Evolutionary conservation across 2,113 vertebrate genomes (phyloP), one percentile per base, ranked within the genome.

Genomic region (Abramis brama): DNA sequence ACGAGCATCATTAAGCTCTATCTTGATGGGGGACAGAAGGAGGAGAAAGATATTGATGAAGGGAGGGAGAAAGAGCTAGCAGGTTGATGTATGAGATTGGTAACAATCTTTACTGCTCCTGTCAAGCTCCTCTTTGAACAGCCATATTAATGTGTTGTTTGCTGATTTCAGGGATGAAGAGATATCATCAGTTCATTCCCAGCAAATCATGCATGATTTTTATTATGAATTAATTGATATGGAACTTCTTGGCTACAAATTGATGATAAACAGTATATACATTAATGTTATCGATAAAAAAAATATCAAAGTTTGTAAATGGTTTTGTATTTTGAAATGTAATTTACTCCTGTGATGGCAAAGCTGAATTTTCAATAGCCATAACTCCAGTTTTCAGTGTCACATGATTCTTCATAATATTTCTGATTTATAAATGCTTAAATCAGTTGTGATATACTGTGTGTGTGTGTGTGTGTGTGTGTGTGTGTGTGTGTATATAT

Each of bases 91-190:
- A 55, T 59, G 70, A 80, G 33, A 75, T 47, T 43, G n/a, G 70
- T 19, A 62, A 62, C 11, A 17, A 10, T 73, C 68, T 50, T 80
- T 86, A 86, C 66, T 71, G 55, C 66, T 75, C n/a, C 70, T 57
- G 57, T 66, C 81, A 59, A 70, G 23, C 84, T 86, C 47, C 85
- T 33, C 33, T 64, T 43, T 83, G 5, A 80, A 85, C 59, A 86
- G 76, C 60, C 68, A 50, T 83, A 86, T 84, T 85, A 70, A 79
- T 39, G 66, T 25, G n/a, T 39, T 73, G 55, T 64, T n/a, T 57
- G 1, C 21, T 78, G 52, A 57, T 62, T 73, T 88, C 74, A 80
- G 36, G 23, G 79, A 73, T 19, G 30, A 23, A 23, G 19, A 57
- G 55, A 57, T 55, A 55, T 23, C 19, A 57, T 57, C 19, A n/a